Evolutionary conservation across 2,888 invertebrate species (phyloP), one percentile per base, ranked within the genome.

Genomic region (Tachina grossa): DNA sequence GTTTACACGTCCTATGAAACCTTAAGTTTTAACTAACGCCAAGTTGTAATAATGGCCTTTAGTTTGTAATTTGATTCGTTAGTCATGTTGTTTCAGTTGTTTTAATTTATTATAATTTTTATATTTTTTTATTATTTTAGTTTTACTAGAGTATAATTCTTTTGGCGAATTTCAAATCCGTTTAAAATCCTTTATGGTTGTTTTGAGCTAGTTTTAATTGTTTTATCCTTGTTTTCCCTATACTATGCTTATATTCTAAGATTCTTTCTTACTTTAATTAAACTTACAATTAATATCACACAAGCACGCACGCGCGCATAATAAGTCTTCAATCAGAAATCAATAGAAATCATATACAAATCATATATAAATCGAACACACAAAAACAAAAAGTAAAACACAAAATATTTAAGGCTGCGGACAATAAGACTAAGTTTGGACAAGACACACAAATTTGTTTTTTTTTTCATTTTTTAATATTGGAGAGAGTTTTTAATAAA

Each of bases 201-300:
- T 84, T 74, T 83, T 85, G 82, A 83, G 82, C 83, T 85, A 78
- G 66, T 85, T 79, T 85, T 69, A 66, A 31, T 31, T 31, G 31
- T 31, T 31, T 31, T 31, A 31, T 31, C 6, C 6, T 31, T 61
- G 68, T 82, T 53, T 65, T 78, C 49, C 9, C 74, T 69, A 76
- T 57, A 66, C 77, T 80, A 66, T 66, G 51, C 82, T 87, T 84
- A 74, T 83, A 85, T 16, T 31, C 83, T 87, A 87, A 86, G 51
- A 66, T 85, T 79, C 84, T 85, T 85, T 79, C 84, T 85, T 85
- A 39, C 53, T 81, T 80, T 77, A 51, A 83, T 87, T 71, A 66
- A 82, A 86, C 89, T 89, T 90, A 89, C 77, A 87, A 77, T 84
- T 88, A 88, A 87, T 87, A 87, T 88, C 87, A 88, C 87, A 88